Evolutionary conservation across 2,113 vertebrate species (phyloP).

Genomic region (Microtus pennsylvanicus): DNA sequence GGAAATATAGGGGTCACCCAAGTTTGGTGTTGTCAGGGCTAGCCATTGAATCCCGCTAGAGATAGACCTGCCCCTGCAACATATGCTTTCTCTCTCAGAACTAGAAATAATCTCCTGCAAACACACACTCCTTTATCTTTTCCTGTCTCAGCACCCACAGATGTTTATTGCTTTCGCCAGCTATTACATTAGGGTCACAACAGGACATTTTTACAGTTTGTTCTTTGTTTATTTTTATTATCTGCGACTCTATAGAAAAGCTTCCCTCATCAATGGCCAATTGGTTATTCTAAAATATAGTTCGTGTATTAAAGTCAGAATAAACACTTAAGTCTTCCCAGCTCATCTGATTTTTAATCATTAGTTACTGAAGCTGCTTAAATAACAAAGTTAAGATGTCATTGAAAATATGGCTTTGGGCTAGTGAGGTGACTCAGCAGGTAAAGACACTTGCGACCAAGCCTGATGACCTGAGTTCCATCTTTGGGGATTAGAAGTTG

Average conservation of each 20-base stretch:
- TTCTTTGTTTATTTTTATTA: constrained; percentile 39
- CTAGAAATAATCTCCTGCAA: not conserved
- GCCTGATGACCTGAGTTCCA: not conserved
- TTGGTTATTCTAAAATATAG: constrained; percentile 30
- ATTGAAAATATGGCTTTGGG: not conserved
- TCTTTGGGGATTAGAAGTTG: too few relatives aligned
- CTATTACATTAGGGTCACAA: not conserved
- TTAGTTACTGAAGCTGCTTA: not conserved
- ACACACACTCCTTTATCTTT: not conserved
- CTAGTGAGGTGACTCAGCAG: not conserved
- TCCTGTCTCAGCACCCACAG: not conserved
- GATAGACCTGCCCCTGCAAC: not conserved
- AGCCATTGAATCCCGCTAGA: not conserved
- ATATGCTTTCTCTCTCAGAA: not conserved
- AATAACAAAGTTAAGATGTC: not conserved
- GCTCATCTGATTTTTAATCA: constrained; percentile 22
- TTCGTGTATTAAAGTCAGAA: constrained; percentile 28
- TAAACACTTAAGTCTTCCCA: not conserved
- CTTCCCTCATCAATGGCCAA: not conserved
- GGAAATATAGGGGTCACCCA: not conserved
- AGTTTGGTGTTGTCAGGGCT: not conserved
- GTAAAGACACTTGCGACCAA: not conserved
- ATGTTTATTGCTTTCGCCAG: not conserved
- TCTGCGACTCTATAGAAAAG: not conserved
- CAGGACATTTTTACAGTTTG: not conserved